Evolutionary conservation across 2,113 vertebrate species (phyloP), one percentile per base, ranked within the genome.

Genomic region (Centropus unirufus): DNA sequence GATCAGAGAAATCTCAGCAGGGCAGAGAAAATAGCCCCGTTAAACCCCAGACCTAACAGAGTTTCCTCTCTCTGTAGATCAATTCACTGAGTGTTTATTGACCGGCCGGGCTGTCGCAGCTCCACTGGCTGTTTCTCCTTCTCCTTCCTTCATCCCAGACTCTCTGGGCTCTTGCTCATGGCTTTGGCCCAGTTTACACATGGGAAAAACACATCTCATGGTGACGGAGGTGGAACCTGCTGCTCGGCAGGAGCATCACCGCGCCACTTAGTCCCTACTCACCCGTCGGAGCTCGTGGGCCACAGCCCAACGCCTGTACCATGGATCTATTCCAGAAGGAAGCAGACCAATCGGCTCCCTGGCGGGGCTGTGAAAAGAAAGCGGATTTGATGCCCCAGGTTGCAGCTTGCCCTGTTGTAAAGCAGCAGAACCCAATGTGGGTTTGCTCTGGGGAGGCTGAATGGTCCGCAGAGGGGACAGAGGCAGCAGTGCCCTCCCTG

Each of bases 11-110:
- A 58, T 46, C 52, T 84, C 77, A 46, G 76, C 87, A 79, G 3
- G 63, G 88, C 93, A 87, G 83, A 95, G 93, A 70, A 86, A 83
- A 79, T 32, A 44, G 42, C 49, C 73, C 93, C 91, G 55, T 89
- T 90, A 89, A 96, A 83, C 39, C 92, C 86, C 54, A n/a, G 34
- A 51, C 2, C 15, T 27, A 1, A 26, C 2, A 6, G 16, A 42
- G 17, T 17, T 46, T 49, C 15, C 30, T 49, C 49, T 84, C 44
- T 52, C 87, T 78, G 47, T 12, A 32, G 80, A 67, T 76, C 51
- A 59, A 39, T 57, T 83, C 61, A 24, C n/a, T 0, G 3, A 29
- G 64, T 36, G 62, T 93, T 89, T 3, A 62, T 86, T 54, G 34
- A 10, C 89, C 61, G 44, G 11, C 84, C 12, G 20, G 72, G 17